These are phyloP conservation scores for Hirtodrosophila cameraria DNA, from an alignment of 2,888 invertebrate species.

Conservation along the genomic window DNA sequence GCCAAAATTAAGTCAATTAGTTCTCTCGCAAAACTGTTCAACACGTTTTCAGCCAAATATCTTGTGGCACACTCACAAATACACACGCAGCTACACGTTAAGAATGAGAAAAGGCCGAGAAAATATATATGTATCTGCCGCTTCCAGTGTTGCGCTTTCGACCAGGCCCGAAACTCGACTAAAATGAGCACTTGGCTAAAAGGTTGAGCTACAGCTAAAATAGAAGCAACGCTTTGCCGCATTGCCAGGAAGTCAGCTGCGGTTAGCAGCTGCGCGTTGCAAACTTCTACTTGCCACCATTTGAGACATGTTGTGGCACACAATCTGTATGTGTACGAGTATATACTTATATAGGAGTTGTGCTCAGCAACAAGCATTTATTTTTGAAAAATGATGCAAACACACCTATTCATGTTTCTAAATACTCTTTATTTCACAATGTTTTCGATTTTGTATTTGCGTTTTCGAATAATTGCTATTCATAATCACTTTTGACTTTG, in stretches of 20 bases:
- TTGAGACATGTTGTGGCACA: conserved; percentile 23
- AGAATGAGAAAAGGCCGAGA: conserved; percentile 13
- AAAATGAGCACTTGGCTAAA: conserved; percentile 41
- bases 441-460: too few species aligned
- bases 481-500: too few species aligned
- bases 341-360: too few species aligned
- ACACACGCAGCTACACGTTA: conserved; percentile 19
- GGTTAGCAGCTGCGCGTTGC: conserved; percentile 55
- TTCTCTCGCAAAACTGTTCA: conserved; percentile 22
- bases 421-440: too few species aligned
- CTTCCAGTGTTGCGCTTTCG: conserved; percentile 47
- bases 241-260: conserved; percentile 18
- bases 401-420: too few species aligned
- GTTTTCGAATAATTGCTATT: too few species aligned
- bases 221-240: conserved; percentile 21
- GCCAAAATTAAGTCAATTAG: conserved; percentile 36
- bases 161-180: conserved; percentile 64
- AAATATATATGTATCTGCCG: conserved; percentile 23
- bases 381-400: too few species aligned
- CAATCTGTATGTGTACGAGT: conserved; percentile 4
- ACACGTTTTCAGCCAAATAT: conserved; percentile 6
- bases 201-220: conserved; percentile 15
- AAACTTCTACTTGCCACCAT: conserved; percentile 25
- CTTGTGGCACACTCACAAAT: conserved; percentile 9
- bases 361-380: conserved; percentile 18